phyloP scores from a whole-genome alignment of 2,113 vertebrate species.

The Anarhynchus alexandrinus region DNA sequence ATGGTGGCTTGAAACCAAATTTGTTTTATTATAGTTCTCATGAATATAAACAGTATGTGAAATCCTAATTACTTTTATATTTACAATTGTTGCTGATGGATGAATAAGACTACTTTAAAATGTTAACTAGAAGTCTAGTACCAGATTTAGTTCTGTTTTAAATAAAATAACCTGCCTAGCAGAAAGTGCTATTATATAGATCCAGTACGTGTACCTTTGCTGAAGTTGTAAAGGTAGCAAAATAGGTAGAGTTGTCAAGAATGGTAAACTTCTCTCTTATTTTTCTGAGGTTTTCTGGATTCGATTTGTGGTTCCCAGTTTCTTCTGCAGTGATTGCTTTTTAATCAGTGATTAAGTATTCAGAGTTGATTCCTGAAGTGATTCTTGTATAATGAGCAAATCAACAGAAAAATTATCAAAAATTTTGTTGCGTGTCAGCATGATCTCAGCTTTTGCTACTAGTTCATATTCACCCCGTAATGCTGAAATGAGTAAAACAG shows the following conservation, averaged over 20 bases:
- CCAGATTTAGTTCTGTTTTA: background rate
- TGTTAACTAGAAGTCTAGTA: background rate
- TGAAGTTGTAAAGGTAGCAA: background rate
- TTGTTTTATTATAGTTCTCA: background rate
- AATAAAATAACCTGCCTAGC: background rate
- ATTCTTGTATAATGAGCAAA: background rate
- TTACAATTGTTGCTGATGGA: background rate
- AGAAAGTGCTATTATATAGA: background rate
- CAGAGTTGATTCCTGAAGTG: background rate
- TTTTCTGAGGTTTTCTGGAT: background rate
- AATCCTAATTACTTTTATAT: background rate
- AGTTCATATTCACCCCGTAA: background rate
- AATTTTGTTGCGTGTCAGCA: background rate
- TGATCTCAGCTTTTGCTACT: background rate
- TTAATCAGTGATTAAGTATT: background rate
- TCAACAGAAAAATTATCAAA: background rate
- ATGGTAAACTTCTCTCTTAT: background rate
- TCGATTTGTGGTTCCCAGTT: background rate
- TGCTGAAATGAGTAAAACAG: background rate
- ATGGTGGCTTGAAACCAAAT: background rate
- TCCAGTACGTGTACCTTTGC: background rate
- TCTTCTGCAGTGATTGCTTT: background rate
- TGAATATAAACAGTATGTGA: background rate
- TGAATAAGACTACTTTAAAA: background rate
- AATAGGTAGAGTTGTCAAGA: background rate